Base-by-base conservation (phyloP, 2,888 invertebrate genomes). In the Lithosia quadra region DNA sequence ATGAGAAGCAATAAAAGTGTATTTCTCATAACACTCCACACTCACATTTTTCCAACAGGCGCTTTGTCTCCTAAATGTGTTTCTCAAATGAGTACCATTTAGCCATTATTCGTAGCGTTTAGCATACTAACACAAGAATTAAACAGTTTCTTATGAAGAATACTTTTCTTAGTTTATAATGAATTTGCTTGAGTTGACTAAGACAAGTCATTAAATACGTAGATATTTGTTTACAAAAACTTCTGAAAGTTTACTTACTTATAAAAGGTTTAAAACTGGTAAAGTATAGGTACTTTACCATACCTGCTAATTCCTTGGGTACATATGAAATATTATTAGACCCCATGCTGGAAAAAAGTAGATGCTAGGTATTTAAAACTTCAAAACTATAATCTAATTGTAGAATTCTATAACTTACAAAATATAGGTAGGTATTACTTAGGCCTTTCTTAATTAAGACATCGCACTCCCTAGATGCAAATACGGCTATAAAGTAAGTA, bases 1-100 rank as follows among this genome's bases (percentile, higher is more conserved):
- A 75, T 67, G 64, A 43, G 55, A n/a, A 59, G 79, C 73, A 78
- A 77, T 77, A 77, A 75, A 73, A 71, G 55, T 36, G 60, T 70
- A 72, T 70, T 65, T 65, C 65, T 78, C 77, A 71, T 76, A 79
- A 80, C 67, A 64, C 34, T 68, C 53, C 72, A 71, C 68, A 81
- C 77, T 86, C 73, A 70, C 69, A 82, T 78, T 63, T 87, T 86
- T 49, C 80, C 69, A 69, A 67, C 74, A 85, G 87, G 85, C 86
- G 81, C 80, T 84, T 78, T 80, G 73, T 84, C 79, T 75, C 81
- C 84, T 77, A 78, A 75, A 83, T 82, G 80, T 79, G 1, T 62
- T 55, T 21, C 58, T 49, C 53, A 56, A 64, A 55, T 62, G 55
- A 28, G 64, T 60, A 65, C n/a, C n/a, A n/a, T n/a, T n/a, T n/a